phyloP scores from a whole-genome alignment of 2,113 vertebrate species.

The Istiophorus platypterus region DNA sequence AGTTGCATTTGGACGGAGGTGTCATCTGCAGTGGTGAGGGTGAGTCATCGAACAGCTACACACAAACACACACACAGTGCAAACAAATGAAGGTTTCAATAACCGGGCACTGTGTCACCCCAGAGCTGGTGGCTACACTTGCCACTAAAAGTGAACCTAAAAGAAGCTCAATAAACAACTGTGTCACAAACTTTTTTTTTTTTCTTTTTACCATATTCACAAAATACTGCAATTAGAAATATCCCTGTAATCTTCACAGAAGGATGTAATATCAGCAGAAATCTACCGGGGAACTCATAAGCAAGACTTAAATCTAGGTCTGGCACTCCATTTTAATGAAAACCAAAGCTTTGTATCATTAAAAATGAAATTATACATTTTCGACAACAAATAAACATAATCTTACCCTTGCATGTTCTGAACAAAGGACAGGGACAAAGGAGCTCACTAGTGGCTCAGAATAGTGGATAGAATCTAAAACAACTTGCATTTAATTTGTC shows the following conservation, averaged over 20 bases:
- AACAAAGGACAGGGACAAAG: neutral
- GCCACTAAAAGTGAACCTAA: neutral
- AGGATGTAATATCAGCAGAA: neutral
- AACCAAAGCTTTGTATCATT: neutral
- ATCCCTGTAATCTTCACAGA: neutral
- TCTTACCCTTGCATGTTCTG: neutral
- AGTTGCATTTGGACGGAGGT: neutral
- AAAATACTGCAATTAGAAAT: neutral
- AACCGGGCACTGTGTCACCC: constrained; percentile 10
- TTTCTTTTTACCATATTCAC: neutral
- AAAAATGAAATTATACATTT: neutral
- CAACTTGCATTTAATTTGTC: neutral
- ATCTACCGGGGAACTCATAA: neutral
- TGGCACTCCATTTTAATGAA: neutral
- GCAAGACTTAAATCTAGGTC: neutral
- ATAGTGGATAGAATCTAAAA: neutral
- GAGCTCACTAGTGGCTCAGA: neutral
- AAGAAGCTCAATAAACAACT: neutral
- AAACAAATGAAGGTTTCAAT: constrained; percentile 38
- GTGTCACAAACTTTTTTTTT: neutral
- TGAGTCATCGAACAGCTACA: constrained; percentile 23
- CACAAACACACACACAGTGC: constrained; percentile 16
- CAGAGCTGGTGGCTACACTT: neutral
- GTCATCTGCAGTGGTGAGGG: neutral
- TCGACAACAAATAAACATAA: neutral